Evolutionary conservation across 2,113 vertebrate species (phyloP).

Genomic region (Planiliza haematocheilus): DNA sequence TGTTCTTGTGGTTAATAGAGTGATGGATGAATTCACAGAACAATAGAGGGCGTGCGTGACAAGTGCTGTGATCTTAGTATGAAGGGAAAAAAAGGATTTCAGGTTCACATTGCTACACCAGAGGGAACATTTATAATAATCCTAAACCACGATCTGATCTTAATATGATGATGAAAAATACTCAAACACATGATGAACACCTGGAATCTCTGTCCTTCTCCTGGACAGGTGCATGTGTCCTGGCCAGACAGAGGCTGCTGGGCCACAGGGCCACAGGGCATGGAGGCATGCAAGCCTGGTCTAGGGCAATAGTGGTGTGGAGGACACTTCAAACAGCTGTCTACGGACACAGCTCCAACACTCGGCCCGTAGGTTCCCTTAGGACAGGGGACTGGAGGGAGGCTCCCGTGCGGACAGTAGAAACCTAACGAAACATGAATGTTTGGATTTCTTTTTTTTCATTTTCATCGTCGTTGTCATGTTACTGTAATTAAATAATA

Average conservation of each 20-base stretch:
- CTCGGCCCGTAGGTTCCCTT: conserved; percentile 85
- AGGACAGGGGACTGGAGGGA: conserved; percentile 80
- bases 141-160: background rate
- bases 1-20: background rate
- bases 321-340: conserved; percentile 85
- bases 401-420: conserved; percentile 80
- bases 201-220: conserved; percentile 87
- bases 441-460: background rate
- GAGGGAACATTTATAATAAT: background rate
- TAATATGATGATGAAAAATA: background rate
- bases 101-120: background rate
- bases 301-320: conserved; percentile 84
- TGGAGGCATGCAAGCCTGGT: conserved; percentile 76
- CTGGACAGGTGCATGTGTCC: conserved; percentile 81
- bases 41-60: background rate
- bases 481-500: background rate
- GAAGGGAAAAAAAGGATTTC: too few species aligned
- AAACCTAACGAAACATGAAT: conserved; percentile 77
- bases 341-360: conserved; percentile 38
- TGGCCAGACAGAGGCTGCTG: conserved; percentile 87
- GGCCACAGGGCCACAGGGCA: conserved; percentile 86
- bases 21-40: conserved; percentile 5
- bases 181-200: conserved; percentile 69
- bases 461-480: background rate
- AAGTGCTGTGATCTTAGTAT: background rate